These are phyloP conservation scores for Okamejei kenojei DNA, from an alignment of 2,797 vertebrate species.

Conservation along the genomic window DNA sequence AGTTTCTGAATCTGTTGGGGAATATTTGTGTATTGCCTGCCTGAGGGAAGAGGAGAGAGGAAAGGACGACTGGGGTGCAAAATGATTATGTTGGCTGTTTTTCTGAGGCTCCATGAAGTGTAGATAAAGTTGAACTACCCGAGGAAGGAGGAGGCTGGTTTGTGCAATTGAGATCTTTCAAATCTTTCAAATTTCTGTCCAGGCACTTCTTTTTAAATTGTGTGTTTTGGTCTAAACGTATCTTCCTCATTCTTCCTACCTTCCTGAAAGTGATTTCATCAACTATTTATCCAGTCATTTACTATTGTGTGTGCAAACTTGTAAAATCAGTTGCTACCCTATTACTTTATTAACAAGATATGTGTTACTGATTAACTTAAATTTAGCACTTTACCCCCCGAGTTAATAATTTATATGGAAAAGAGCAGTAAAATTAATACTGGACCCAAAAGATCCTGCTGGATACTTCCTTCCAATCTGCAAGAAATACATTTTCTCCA, in stretches of 20 bases:
- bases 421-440: background rate
- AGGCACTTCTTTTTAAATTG: too few species aligned
- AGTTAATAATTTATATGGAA: background rate
- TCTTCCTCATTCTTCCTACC: background rate
- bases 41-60: too few species aligned
- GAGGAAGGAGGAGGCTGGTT: too few species aligned
- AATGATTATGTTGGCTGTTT: too few species aligned
- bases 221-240: background rate
- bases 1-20: too few species aligned
- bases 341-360: background rate
- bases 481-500: background rate
- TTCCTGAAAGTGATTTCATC: background rate
- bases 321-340: background rate
- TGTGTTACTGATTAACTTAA: background rate
- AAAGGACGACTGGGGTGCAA: too few species aligned
- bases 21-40: too few species aligned
- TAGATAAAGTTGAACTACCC: too few species aligned
- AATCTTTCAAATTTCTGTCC: too few species aligned
- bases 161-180: too few species aligned
- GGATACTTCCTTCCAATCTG: background rate
- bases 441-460: background rate
- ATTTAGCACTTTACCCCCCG: background rate
- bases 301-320: background rate
- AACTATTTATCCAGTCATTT: background rate
- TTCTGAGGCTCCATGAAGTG: too few species aligned